Evolutionary conservation across 2,113 vertebrate species (phyloP).

Genomic region (Ciconia stormi): DNA sequence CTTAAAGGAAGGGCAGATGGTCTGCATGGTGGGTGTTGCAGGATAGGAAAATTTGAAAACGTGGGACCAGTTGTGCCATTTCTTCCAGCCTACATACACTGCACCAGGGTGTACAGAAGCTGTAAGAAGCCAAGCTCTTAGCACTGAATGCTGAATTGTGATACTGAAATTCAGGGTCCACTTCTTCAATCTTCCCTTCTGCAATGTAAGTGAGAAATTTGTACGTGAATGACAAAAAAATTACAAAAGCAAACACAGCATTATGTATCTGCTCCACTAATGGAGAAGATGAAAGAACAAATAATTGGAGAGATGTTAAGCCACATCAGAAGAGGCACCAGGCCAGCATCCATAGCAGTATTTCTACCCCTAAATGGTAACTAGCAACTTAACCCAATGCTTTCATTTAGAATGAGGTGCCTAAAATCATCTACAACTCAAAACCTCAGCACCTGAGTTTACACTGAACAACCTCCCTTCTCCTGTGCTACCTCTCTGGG

Average conservation of each 20-base stretch:
- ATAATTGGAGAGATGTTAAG: background rate
- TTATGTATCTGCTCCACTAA: background rate
- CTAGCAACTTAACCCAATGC: background rate
- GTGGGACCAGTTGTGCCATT: background rate
- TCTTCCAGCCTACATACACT: background rate
- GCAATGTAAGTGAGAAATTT: background rate
- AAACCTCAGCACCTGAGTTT: background rate
- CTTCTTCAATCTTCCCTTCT: background rate
- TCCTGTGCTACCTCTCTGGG: background rate
- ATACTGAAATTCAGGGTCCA: background rate
- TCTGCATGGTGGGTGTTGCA: background rate
- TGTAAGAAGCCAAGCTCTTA: background rate
- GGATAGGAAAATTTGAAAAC: background rate
- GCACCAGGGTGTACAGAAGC: background rate
- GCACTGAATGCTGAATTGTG: background rate
- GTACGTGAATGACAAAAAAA: background rate
- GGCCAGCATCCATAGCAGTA: background rate
- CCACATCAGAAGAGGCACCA: background rate
- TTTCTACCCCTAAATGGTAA: background rate
- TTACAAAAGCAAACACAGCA: background rate
- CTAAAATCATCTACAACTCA: background rate
- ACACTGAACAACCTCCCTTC: background rate
- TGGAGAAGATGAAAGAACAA: background rate
- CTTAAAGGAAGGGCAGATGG: background rate
- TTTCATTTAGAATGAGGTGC: background rate